Conservation (phyloP, 2,113 vertebrate species). For the Abramis brama region DNA sequence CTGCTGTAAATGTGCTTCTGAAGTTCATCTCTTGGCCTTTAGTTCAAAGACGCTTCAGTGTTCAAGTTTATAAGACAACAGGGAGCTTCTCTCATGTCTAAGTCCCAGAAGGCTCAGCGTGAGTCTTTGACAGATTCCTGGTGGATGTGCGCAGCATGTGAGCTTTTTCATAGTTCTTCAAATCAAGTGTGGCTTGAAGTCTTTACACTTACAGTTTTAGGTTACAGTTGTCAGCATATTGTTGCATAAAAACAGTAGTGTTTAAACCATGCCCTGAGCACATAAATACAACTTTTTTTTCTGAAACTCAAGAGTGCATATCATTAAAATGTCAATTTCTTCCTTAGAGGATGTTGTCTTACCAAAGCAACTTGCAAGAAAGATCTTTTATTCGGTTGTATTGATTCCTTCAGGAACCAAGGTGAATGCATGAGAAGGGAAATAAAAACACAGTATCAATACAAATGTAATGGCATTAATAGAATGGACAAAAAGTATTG, state of each 20-base stretch:
- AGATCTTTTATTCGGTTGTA: neutral
- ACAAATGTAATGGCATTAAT: slow-evolving; percentile 21
- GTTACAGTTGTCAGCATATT: slow-evolving; percentile 26
- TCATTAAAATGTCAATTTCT: slow-evolving; percentile 34
- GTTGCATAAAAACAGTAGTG: neutral
- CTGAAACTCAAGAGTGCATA: slow-evolving; percentile 2
- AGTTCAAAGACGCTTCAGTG: slow-evolving; percentile 51
- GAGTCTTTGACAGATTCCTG: slow-evolving; percentile 46
- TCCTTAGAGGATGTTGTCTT: slow-evolving; percentile 11
- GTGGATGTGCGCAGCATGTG: slow-evolving; percentile 14
- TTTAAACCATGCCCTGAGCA: slow-evolving; percentile 18
- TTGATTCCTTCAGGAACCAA: slow-evolving; percentile 13
- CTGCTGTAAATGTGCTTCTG: slow-evolving; percentile 46
- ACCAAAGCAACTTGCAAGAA: slow-evolving; percentile 21
- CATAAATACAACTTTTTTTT: neutral
- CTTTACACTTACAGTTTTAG: slow-evolving; percentile 21
- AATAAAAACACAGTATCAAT: neutral
- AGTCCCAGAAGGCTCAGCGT: slow-evolving; percentile 18
- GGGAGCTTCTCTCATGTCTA: slow-evolving; percentile 43
- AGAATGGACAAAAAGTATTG: neutral
- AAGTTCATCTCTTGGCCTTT: slow-evolving; percentile 54
- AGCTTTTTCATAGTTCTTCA: slow-evolving; percentile 16
- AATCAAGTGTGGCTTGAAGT: slow-evolving; percentile 34
- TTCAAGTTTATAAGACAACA: slow-evolving; percentile 45
- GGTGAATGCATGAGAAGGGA: neutral